Percentiles rank a stretch among this genome's conserved stretches.
These are phyloP conservation scores for Cecropterus lyciades DNA, from an alignment of 1,140 invertebrate species.

Conservation along the genomic window DNA sequence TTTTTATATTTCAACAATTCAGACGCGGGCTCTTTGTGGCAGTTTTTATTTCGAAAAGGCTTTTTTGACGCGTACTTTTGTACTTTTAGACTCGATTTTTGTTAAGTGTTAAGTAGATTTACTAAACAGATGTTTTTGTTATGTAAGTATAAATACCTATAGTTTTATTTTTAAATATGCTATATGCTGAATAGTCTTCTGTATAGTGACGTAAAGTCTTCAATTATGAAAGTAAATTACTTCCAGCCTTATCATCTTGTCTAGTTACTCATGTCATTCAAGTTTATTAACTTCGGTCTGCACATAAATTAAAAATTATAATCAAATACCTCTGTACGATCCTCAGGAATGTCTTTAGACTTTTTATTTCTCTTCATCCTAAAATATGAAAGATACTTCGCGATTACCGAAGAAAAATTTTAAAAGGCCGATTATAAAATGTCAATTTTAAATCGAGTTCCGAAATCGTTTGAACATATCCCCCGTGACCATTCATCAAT, in stretches of 20 bases:
- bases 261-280: too few relatives aligned
- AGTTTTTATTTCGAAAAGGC: slow-evolving; percentile 41
- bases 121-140: too few relatives aligned
- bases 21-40: slow-evolving; percentile 60
- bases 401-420: slow-evolving; percentile 21
- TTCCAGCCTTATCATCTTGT: too few relatives aligned
- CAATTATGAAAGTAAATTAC: too few relatives aligned
- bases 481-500: slow-evolving; percentile 80
- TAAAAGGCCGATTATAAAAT: slow-evolving; percentile 36
- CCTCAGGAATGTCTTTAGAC: too few relatives aligned
- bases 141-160: too few relatives aligned
- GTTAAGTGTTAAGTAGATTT: not conserved
- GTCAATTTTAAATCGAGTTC: slow-evolving; percentile 56
- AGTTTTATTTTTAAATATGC: too few relatives aligned
- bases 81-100: not conserved
- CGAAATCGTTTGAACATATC: slow-evolving; percentile 63
- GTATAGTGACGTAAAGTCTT: too few relatives aligned
- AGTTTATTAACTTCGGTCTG: too few relatives aligned
- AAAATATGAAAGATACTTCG: slow-evolving; percentile 9
- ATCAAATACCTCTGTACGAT: too few relatives aligned
- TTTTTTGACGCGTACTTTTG: slow-evolving; percentile 17
- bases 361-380: not conserved
- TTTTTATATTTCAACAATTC: slow-evolving; percentile 81
- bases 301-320: too few relatives aligned
- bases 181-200: too few relatives aligned